These are phyloP conservation scores for Drosophila nebulosa DNA, from an alignment of 1,140 invertebrate genomes.

Conservation along the genomic window DNA sequence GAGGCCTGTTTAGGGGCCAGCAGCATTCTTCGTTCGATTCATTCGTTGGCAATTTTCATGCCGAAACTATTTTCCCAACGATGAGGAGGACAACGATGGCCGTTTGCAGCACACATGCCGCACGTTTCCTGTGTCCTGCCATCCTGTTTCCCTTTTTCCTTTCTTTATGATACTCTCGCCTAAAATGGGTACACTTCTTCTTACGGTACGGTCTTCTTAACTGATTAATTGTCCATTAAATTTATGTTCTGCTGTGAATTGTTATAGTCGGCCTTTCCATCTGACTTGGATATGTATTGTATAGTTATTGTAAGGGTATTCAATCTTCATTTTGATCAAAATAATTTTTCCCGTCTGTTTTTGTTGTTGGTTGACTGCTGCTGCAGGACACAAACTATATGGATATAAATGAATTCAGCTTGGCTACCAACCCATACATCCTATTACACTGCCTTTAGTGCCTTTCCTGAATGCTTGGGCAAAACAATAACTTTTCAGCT, in stretches of 20 bases:
- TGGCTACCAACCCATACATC: conserved; percentile 14
- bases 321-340: neutral
- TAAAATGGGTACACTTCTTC: neutral
- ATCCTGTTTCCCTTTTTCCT: conserved; percentile 22
- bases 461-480: conserved; percentile 45
- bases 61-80: conserved; percentile 48
- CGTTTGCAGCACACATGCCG: conserved; percentile 59
- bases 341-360: neutral
- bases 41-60: conserved; percentile 57
- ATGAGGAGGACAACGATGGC: conserved; percentile 41
- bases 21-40: conserved; percentile 51
- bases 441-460: conserved; percentile 32
- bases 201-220: neutral
- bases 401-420: conserved; percentile 65
- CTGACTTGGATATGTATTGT: too few species aligned
- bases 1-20: conserved; percentile 23
- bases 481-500: conserved; percentile 79
- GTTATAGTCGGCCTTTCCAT: too few species aligned
- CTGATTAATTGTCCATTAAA: too few species aligned
- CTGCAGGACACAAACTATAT: conserved; percentile 56
- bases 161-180: neutral
- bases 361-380: conserved; percentile 15
- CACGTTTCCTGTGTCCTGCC: conserved; percentile 59
- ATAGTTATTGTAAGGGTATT: too few species aligned
- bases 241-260: too few species aligned